These are phyloP conservation scores for Ochotona curzoniae DNA, from an alignment of 2,113 vertebrate species.

Conservation along the genomic window DNA sequence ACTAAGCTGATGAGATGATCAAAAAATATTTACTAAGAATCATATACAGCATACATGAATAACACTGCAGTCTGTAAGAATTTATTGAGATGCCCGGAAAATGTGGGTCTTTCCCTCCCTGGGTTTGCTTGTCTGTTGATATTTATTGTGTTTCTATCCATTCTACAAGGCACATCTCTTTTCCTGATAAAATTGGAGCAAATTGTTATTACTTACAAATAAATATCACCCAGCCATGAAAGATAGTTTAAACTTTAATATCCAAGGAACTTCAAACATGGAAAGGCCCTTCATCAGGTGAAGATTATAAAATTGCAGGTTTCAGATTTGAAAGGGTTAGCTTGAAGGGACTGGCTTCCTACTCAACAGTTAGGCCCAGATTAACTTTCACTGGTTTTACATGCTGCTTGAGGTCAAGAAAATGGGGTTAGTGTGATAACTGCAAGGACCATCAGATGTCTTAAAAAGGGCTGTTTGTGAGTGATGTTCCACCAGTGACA, in stretches of 20 bases:
- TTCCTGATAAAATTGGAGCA: neutral
- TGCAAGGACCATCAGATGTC: conserved; percentile 17
- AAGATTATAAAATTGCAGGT: neutral
- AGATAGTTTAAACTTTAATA: conserved; percentile 24
- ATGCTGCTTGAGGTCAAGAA: conserved; percentile 50
- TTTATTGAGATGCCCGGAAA: neutral
- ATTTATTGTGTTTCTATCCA: neutral
- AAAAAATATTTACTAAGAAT: neutral
- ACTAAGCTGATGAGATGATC: neutral
- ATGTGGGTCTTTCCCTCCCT: neutral
- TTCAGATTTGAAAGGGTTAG: conserved; percentile 29
- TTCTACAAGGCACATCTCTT: neutral
- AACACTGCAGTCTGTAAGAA: neutral
- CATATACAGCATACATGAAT: neutral
- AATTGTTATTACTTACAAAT: neutral
- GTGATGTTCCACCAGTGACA: conserved; percentile 43
- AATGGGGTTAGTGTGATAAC: conserved; percentile 9
- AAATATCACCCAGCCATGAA: neutral
- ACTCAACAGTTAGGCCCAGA: neutral
- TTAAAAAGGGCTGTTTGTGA: conserved; percentile 60
- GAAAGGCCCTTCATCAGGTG: neutral
- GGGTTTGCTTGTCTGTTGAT: conserved; percentile 10
- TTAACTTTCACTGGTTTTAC: conserved; percentile 42
- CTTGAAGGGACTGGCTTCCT: neutral
- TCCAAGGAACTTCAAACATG: neutral